Percentiles rank a stretch among this genome's conserved stretches.
Evolutionary conservation across 2,797 vertebrate genomes (phyloP).

Genomic region (Smutsia gigantea): DNA sequence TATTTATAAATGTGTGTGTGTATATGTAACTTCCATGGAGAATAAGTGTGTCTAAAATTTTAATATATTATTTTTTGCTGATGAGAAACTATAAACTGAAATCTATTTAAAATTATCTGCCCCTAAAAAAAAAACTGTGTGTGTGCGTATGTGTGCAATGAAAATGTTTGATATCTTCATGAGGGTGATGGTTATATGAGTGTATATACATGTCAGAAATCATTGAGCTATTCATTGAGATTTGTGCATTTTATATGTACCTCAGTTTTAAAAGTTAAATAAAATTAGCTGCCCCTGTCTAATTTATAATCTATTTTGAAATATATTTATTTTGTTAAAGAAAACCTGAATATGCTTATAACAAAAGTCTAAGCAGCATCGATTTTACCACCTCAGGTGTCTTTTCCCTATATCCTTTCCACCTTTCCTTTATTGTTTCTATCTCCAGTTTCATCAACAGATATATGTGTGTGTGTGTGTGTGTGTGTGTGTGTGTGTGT

Average conservation of each 20-base stretch:
- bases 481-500: too few relatives aligned
- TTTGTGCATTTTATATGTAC: too few relatives aligned
- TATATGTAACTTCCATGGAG: background rate
- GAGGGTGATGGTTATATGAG: too few relatives aligned
- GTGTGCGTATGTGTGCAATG: too few relatives aligned
- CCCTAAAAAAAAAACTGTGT: background rate
- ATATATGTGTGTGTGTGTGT: background rate
- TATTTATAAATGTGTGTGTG: background rate
- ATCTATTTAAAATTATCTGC: background rate
- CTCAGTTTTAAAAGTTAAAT: background rate
- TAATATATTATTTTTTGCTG: background rate
- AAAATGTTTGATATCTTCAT: too few relatives aligned
- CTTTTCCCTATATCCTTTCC: background rate
- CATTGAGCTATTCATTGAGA: too few relatives aligned
- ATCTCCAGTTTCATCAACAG: background rate
- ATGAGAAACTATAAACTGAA: background rate
- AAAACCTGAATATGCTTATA: background rate
- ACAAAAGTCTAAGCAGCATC: background rate
- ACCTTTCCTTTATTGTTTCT: background rate
- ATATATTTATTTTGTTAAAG: background rate
- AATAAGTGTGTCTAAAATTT: background rate
- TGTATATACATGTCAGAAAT: too few relatives aligned
- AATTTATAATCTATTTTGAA: slow-evolving; percentile 35
- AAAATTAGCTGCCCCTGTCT: background rate
- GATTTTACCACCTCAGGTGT: background rate